Base-by-base conservation (phyloP, 2,888 invertebrate genomes). In the Andricus quercusramuli region DNA sequence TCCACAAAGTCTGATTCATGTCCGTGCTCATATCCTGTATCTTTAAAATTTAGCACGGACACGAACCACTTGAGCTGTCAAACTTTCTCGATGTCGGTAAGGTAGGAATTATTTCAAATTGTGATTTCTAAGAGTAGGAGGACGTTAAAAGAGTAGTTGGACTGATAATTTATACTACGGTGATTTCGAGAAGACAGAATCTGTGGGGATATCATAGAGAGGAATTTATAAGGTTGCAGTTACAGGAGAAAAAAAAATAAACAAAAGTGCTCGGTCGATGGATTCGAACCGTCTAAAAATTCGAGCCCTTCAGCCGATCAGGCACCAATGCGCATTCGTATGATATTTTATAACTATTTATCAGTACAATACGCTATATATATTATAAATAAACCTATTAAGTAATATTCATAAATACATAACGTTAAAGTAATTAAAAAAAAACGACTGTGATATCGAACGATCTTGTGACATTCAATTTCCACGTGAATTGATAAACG, bases 361-460 rank as follows among this genome's bases (percentile, higher is more conserved):
- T 90, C 90, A 89, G 88, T 90, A 91, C 85, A 87, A 88, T 88
- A 89, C 88, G 88, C 88, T 91, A 90, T 91, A 90, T 89, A 90
- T 91, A 90, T 85, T 88, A 89, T 87, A 88, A 88, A 88, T 88
- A 87, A 89, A 90, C 88, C 87, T 88, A 89, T 87, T 90, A 90
- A 89, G 89, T 91, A 90, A 90, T 91, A 90, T 89, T 89, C 88
- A 87, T 90, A 90, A 91, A 89, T 89, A 90, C 90, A 90, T 91
- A 91, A 91, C 89, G 88, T 88, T 90, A 89, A 88, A 87, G 85
- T 88, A 88, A 88, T 90, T 89, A 87, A 88, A 87, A 88, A 90
- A 90, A 91, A 91, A 92, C 91, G 91, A 92, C 92, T 93, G 92
- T 93, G 92, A 93, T 92, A 92, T 91, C 90, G 89, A 92, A 92